Evolutionary conservation across 2,113 vertebrate species (phyloP), one percentile per base, ranked within the genome.

Genomic region (Centropristis striata): DNA sequence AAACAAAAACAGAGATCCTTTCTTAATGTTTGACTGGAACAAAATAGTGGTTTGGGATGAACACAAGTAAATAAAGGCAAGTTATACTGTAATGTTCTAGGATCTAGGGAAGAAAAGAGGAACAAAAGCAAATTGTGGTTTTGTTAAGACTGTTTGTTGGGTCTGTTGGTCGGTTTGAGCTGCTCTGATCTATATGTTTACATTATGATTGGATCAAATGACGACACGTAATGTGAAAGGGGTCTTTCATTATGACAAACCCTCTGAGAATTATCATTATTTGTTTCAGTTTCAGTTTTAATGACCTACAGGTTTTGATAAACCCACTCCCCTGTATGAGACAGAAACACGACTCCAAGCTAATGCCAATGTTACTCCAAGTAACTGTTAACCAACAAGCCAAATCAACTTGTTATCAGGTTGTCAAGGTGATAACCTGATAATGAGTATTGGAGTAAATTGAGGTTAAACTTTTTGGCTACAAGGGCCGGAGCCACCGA

Each of bases 31-130:
- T 36, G 21, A 63, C 46, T 57, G 23, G 14, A 49, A 58, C 54
- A 71, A 63, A 76, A 83, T 1, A 50, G 11, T 59, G 44, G 21
- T 75, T 71, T 71, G 44, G 49, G 58, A 51, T 15, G 32, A 67
- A 16, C 25, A 58, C 23, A 46, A n/a, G 44, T 57, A 14, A 44
- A 59, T 42, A 25, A 3, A 15, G 51, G 15, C 16, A 39, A 47
- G 55, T 72, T 63, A 20, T 23, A 16, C 53, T 23, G 18, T 15
- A 15, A 37, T 10, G n/a, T 32, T 32, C 32, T 32, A 32, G 32
- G 4, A 36, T 32, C 21, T n/a, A 9, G 25, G 36, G 37, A 55
- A 21, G 4, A 28, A 66, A 41, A 61, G 20, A 32, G 6, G 32
- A 32, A 32, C 32, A 32, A 6, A 18, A 49, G 13, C 1, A 49